Evolutionary conservation across 2,888 invertebrate genomes (phyloP).

Genomic region (Erpobdella octoculata): DNA sequence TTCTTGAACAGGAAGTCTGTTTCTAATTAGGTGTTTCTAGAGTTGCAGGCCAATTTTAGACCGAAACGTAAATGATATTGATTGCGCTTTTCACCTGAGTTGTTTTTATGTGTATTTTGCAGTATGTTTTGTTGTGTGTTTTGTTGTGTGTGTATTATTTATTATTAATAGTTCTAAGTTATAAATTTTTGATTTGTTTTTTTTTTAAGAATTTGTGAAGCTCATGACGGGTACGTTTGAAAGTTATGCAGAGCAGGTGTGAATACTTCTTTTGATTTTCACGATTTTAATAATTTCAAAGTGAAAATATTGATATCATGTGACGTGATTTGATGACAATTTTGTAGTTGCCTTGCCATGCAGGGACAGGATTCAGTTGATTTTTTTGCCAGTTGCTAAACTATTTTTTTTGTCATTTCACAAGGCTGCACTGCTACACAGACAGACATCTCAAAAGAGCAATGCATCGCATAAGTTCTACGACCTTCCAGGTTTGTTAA

Average conservation of each 20-base stretch:
- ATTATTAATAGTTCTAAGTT: no score
- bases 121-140: no score
- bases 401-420: no score
- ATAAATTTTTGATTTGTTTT: background rate
- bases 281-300: background rate
- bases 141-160: no score
- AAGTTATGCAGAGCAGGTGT: slow-evolving; percentile 28
- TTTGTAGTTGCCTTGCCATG: background rate
- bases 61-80: no score
- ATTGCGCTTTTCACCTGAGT: no score
- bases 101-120: no score
- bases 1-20: no score
- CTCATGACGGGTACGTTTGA: slow-evolving; percentile 32
- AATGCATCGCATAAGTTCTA: background rate
- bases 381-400: no score
- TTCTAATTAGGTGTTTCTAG: no score
- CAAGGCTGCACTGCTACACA: slow-evolving; percentile 14
- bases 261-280: background rate
- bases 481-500: background rate
- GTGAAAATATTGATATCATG: background rate
- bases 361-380: no score
- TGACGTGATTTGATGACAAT: background rate
- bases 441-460: slow-evolving; percentile 9
- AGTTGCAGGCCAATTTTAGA: no score
- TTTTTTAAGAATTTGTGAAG: slow-evolving; percentile 29